Conservation (phyloP, 2,888 invertebrate species). For the Ichneumon xanthorius region DNA sequence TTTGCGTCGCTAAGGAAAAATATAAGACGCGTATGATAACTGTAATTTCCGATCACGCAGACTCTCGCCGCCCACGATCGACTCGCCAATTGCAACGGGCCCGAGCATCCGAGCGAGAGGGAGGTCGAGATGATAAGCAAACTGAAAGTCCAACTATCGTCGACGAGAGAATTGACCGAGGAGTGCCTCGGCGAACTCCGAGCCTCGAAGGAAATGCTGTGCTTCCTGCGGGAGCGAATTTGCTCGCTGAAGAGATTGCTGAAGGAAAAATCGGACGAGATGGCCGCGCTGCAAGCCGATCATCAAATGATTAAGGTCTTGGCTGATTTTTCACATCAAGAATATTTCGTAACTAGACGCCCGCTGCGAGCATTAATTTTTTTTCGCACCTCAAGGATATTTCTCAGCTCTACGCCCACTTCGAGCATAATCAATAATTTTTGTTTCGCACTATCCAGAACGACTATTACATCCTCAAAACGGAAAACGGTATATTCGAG, state of each 20-base stretch:
- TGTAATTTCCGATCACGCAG: conserved; percentile 14
- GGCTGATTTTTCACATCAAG: background rate
- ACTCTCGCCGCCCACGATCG: conserved; percentile 29
- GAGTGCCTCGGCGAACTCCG: conserved; percentile 72
- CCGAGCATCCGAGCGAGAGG: conserved; percentile 1
- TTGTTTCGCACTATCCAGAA: conserved; percentile 73
- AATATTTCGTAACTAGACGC: background rate
- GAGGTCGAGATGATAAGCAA: conserved; percentile 71
- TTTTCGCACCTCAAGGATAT: background rate
- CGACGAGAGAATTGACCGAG: conserved; percentile 69
- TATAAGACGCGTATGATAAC: conserved; percentile 4
- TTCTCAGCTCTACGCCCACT: no score
- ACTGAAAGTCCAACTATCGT: conserved; percentile 72
- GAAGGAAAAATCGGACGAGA: conserved; percentile 75
- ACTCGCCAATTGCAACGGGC: conserved; percentile 25
- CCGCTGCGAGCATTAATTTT: background rate
- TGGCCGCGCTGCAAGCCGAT: conserved; percentile 78
- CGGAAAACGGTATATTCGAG: conserved; percentile 71
- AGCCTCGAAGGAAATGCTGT: conserved; percentile 73
- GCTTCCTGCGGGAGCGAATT: conserved; percentile 71
- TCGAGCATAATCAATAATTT: background rate
- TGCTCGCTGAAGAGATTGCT: conserved; percentile 75
- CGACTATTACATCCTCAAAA: conserved; percentile 76
- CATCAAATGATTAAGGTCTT: conserved; percentile 77
- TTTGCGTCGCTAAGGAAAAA: background rate